Evolutionary conservation across 2,113 vertebrate species (phyloP), one percentile per base, ranked within the genome.

Genomic region (Apodemus sylvaticus): DNA sequence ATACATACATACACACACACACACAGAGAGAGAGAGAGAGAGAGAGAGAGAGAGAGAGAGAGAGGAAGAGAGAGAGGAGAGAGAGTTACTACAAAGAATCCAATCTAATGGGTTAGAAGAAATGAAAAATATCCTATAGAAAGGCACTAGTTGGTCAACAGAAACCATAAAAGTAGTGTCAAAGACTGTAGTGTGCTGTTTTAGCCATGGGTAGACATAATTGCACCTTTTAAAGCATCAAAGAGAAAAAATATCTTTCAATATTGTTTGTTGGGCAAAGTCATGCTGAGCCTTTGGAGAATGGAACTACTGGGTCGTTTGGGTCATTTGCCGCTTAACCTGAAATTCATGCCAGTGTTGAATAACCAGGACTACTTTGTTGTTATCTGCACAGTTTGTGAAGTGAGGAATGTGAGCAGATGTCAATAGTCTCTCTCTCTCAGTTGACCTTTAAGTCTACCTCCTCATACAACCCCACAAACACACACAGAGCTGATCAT

Each of bases 341-440:
- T 68, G 42, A 7, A 7, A 76, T 95, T 89, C 12, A 70, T 68
- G 92, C 66, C 58, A 85, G 42, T 42, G 12, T 17, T 31, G 51
- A 82, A 73, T 74, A 77, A 26, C 7, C 20, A 78, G 8, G 20
- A 91, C n/a, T 29, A 77, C 22, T 78, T 93, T 53, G 45, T 12
- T 39, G 51, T 92, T 60, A 42, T 66, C 8, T 89, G 7, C 8
- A n/a, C 22, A 58, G 24, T 6, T 9, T 34, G 89, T 90, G 66
- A 97, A 70, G 91, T 91, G 76, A 60, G 5, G 13, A 53, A 53
- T 85, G 5, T 70, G 88, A 60, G 78, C 22, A 73, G 24, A 74
- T 5, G 55, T 82, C 81, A 76, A 79, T 60, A 10, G 34, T 20
- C 12, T n/a, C 5, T 20, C 5, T 20, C 9, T n/a, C 5, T 95